Base-by-base conservation (phyloP, 1,140 invertebrate genomes). In the Drosophila cardini region DNA sequence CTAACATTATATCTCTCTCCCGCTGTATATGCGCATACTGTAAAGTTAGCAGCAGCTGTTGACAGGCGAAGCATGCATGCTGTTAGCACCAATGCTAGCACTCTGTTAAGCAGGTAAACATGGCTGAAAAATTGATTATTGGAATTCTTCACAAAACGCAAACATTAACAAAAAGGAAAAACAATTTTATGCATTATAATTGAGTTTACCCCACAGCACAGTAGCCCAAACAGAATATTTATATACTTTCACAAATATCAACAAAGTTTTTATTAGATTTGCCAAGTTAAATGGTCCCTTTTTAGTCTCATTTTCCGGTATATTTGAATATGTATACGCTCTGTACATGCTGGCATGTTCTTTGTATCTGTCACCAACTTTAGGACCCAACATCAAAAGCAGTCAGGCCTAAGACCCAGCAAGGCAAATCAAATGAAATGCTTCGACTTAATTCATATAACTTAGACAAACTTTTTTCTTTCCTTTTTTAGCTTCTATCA, bases 21-120 rank as follows among this genome's bases (percentile, higher is more conserved):
- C n/a, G 26, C 21, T 68, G 76, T 71, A 61, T 38, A 45, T 79
- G 78, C 83, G 76, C 83, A 77, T 69, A 46, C 75, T 85, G 73
- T 78, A 71, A 78, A 18, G n/a, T 21, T 40, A 15, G 10, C 15
- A 61, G 32, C 43, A 26, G 46, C 60, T 30, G 18, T 38, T 34
- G 45, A 53, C 62, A 64, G 64, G 36, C 55, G 58, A 34, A 16
- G 13, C n/a, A 8, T 46, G 21, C 21, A 3, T 13, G 38, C 70
- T 67, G 70, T 58, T 21, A 48, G 9, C 21, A 5, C 30, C 2
- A 40, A 10, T 50, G 65, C 57, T 61, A 65, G 43, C 32, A 18
- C 43, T n/a, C 79, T 57, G 61, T 74, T 71, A 60, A 16, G 58
- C 57, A 56, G 34, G 67, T 75, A 75, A 71, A 75, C 60, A 75